Percentiles rank a stretch among this genome's conserved stretches.
These are phyloP conservation scores for Alces alces DNA, from an alignment of 2,113 vertebrate species.

Conservation along the genomic window DNA sequence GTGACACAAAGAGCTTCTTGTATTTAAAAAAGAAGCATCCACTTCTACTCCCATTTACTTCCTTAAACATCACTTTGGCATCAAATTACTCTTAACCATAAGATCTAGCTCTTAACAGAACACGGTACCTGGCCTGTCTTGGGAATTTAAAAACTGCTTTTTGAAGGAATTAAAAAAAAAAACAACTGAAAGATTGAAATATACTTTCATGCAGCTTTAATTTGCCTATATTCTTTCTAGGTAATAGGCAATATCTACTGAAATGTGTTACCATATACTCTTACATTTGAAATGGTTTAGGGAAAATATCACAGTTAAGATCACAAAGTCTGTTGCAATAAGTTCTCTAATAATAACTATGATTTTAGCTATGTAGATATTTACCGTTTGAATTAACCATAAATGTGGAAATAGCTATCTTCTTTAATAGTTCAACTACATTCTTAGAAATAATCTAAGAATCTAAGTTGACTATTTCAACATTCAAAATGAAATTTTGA, in stretches of 20 bases:
- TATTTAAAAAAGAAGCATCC: background rate
- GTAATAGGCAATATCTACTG: background rate
- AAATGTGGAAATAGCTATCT: background rate
- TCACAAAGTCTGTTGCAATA: background rate
- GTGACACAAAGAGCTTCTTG: background rate
- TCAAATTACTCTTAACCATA: background rate
- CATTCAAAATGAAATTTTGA: background rate
- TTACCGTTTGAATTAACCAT: background rate
- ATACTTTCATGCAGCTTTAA: background rate
- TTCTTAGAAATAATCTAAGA: slow-evolving; percentile 14
- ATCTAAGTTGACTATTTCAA: slow-evolving; percentile 3
- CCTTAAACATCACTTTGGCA: background rate
- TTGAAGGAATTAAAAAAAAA: background rate
- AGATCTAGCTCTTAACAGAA: background rate
- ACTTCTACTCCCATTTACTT: background rate
- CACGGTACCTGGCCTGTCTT: background rate
- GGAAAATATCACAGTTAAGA: slow-evolving; percentile 17
- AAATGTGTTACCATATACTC: background rate
- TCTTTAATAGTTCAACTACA: background rate
- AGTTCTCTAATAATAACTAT: background rate
- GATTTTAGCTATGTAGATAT: background rate
- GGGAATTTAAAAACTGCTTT: background rate
- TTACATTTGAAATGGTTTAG: background rate
- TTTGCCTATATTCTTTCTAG: background rate
- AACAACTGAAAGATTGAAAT: background rate